phyloP scores from a whole-genome alignment of 2,888 invertebrate genomes.

The Ypsolopha scabrella region DNA sequence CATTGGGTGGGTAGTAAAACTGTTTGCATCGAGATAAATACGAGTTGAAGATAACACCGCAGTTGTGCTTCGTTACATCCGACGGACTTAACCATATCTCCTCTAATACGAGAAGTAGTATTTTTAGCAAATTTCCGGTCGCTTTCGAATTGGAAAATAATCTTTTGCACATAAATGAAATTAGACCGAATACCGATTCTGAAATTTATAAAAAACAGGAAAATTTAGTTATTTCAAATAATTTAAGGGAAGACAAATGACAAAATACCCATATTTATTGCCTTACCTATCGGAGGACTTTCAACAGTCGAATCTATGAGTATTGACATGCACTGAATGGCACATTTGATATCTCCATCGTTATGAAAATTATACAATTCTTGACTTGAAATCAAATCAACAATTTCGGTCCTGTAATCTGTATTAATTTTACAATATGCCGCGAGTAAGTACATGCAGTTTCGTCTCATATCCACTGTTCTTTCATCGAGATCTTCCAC shows the following conservation, averaged over 20 bases:
- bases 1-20: slow-evolving; percentile 42
- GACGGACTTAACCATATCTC: slow-evolving; percentile 31
- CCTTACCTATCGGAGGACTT: slow-evolving; percentile 39
- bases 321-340: slow-evolving; percentile 37
- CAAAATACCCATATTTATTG: neutral
- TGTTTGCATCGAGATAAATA: slow-evolving; percentile 45
- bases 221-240: slow-evolving; percentile 3
- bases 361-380: slow-evolving; percentile 38
- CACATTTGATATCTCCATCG: slow-evolving; percentile 33
- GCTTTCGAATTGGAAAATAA: slow-evolving; percentile 44
- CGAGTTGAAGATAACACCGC: slow-evolving; percentile 51
- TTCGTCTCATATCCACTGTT: slow-evolving; percentile 32
- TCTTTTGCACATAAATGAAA: slow-evolving; percentile 49
- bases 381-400: slow-evolving; percentile 41
- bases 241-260: neutral
- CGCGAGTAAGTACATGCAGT: slow-evolving; percentile 38
- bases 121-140: slow-evolving; percentile 33
- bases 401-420: slow-evolving; percentile 37
- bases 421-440: slow-evolving; percentile 39
- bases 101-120: slow-evolving; percentile 38
- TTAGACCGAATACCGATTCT: slow-evolving; percentile 41
- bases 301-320: slow-evolving; percentile 28
- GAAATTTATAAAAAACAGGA: slow-evolving; percentile 15
- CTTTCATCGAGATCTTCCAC: slow-evolving; percentile 38
- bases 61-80: slow-evolving; percentile 41